Evolutionary conservation across 2,888 invertebrate species (phyloP).

Genomic region (Drosophila vallismaia): DNA sequence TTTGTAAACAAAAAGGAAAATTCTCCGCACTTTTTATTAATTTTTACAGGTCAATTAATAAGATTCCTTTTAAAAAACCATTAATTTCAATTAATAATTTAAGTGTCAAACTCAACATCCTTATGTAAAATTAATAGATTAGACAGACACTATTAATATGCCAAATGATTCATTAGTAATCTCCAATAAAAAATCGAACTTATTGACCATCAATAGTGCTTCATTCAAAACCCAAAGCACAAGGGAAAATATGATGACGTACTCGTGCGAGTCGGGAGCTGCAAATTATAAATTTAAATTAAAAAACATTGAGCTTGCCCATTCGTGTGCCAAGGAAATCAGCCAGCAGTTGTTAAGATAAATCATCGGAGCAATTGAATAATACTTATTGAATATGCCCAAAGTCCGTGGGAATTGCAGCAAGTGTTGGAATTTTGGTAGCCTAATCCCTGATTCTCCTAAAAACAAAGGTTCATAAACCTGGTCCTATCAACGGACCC

Average conservation of each 20-base stretch:
- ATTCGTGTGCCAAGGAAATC: slow-evolving; percentile 17
- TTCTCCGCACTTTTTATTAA: background rate
- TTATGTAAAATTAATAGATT: background rate
- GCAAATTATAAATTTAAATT: slow-evolving; percentile 36
- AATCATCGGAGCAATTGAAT: slow-evolving; percentile 23
- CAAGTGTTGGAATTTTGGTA: slow-evolving; percentile 32
- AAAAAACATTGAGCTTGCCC: slow-evolving; percentile 2
- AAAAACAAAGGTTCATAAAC: slow-evolving; percentile 1
- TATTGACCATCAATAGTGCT: slow-evolving; percentile 10
- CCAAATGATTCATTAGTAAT: slow-evolving; percentile 11
- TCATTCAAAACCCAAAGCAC: slow-evolving; percentile 7
- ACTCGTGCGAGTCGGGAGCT: slow-evolving; percentile 2
- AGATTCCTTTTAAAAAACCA: background rate
- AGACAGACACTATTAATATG: slow-evolving; percentile 1
- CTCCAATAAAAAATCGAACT: slow-evolving; percentile 5
- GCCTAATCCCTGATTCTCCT: slow-evolving; percentile 40
- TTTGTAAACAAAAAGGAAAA: background rate
- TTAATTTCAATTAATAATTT: background rate
- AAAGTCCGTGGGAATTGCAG: slow-evolving; percentile 36
- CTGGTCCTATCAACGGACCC: slow-evolving; percentile 10
- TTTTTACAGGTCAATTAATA: background rate
- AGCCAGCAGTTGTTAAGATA: slow-evolving; percentile 14
- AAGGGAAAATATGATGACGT: slow-evolving; percentile 38
- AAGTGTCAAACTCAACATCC: background rate
- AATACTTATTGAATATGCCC: slow-evolving; percentile 12